Evolutionary conservation across 1,140 invertebrate genomes (phyloP).

Genomic region (Hesperophylax magnus): DNA sequence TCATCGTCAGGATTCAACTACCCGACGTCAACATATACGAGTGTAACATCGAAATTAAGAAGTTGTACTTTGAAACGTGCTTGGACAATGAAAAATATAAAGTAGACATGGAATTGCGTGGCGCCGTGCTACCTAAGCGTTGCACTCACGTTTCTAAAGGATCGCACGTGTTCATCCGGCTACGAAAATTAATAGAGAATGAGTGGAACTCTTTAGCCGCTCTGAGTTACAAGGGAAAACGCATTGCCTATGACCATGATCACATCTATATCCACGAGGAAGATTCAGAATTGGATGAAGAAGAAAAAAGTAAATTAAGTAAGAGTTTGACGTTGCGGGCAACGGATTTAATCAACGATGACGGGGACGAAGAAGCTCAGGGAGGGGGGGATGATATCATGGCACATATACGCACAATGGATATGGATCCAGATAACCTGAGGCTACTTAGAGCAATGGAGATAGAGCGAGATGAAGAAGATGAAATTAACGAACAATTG

Average conservation of each 20-base stretch:
- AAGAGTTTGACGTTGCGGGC: background rate
- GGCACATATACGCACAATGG: background rate
- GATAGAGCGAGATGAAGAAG: background rate
- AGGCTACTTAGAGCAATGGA: background rate
- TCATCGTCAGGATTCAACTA: constrained; percentile 39
- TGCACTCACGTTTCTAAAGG: constrained; percentile 16
- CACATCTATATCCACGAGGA: background rate
- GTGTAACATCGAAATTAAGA: constrained; percentile 14
- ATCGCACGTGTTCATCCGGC: constrained; percentile 1
- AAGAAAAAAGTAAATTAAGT: constrained; percentile 6
- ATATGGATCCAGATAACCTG: background rate
- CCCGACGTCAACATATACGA: constrained; percentile 23
- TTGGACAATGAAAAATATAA: background rate
- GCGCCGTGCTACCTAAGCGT: background rate
- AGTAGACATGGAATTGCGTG: constrained; percentile 8
- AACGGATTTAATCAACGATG: background rate
- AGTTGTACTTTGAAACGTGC: constrained; percentile 24
- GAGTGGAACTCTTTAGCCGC: constrained; percentile 2
- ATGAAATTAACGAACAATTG: background rate
- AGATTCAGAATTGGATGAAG: constrained; percentile 23
- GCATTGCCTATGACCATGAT: constrained; percentile 26
- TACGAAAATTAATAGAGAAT: constrained; percentile 14
- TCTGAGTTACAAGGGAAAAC: background rate
- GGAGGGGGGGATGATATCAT: background rate
- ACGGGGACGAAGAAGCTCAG: background rate